These are phyloP conservation scores for Sebastes flavidus DNA, from an alignment of 2,797 vertebrate genomes.

Conservation along the genomic window DNA sequence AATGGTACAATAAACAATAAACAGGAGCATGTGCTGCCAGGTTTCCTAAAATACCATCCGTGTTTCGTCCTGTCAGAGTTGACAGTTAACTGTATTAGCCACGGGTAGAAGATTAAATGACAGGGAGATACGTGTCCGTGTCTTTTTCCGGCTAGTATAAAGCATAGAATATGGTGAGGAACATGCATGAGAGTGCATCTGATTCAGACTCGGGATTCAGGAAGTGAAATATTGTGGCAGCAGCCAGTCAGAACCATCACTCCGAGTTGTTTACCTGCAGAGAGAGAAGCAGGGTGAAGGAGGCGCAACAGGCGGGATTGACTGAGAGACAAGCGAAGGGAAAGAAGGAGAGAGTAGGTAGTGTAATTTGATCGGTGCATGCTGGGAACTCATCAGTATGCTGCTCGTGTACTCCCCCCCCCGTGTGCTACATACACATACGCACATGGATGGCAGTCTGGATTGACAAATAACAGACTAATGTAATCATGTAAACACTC, in stretches of 20 bases:
- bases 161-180: background rate
- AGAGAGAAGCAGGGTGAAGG: conserved; percentile 8
- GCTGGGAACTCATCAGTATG: conserved; percentile 62
- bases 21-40: background rate
- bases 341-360: conserved; percentile 20
- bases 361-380: conserved; percentile 55
- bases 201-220: conserved; percentile 22
- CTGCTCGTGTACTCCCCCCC: background rate
- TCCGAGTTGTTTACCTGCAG: conserved; percentile 47
- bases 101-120: background rate
- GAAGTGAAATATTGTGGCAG: conserved; percentile 20
- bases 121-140: rapidly evolving
- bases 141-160: background rate
- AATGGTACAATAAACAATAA: background rate
- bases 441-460: conserved; percentile 6
- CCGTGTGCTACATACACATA: background rate
- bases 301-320: conserved; percentile 19
- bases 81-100: background rate
- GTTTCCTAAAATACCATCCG: conserved; percentile 8
- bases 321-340: conserved; percentile 22
- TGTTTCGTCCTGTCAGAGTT: background rate
- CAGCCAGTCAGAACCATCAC: conserved; percentile 13
- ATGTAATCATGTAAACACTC: conserved; percentile 50
- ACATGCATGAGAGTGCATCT: background rate
- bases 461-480: conserved; percentile 46